A percentile compares a stretch with the other conserved stretches of the same genome.
Conservation (phyloP, 2,888 invertebrate species). For the Spicauda simplicius region DNA sequence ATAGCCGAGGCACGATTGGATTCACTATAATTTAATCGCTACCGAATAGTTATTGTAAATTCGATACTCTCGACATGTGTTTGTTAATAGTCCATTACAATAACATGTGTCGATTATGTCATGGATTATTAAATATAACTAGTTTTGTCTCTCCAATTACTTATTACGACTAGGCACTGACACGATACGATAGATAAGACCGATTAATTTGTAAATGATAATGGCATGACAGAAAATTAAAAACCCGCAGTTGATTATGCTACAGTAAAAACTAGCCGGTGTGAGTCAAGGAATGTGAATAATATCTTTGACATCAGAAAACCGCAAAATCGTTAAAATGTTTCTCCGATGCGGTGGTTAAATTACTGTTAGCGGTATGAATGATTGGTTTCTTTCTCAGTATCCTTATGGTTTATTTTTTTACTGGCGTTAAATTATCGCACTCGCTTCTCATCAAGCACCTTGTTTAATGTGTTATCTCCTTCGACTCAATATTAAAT, state of each 20-base stretch:
- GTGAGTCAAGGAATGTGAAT: slow-evolving; percentile 29
- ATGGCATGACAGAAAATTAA: slow-evolving; percentile 5
- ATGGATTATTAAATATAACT: background rate
- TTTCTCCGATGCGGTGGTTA: slow-evolving; percentile 30
- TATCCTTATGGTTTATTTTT: slow-evolving; percentile 10
- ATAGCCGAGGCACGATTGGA: background rate
- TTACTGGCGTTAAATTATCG: background rate
- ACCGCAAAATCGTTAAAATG: slow-evolving; percentile 27
- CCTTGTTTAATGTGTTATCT: background rate
- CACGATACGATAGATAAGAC: slow-evolving; percentile 3
- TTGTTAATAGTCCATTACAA: background rate
- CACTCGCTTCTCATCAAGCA: too few species aligned
- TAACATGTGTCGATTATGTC: background rate
- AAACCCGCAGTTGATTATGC: slow-evolving; percentile 13
- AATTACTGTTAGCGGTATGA: slow-evolving; percentile 28
- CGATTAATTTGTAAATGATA: slow-evolving; percentile 20
- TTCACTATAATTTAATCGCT: background rate
- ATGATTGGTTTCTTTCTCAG: slow-evolving; percentile 22
- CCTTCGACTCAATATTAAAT: background rate
- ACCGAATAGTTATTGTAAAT: background rate
- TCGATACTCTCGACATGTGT: background rate
- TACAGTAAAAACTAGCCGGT: slow-evolving; percentile 18
- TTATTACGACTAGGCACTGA: background rate
- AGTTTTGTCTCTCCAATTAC: slow-evolving; percentile 1
- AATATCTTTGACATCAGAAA: slow-evolving; percentile 20